These are phyloP conservation scores for Dufourea novaeangliae DNA, from an alignment of 1,140 invertebrate species.

Conservation along the genomic window DNA sequence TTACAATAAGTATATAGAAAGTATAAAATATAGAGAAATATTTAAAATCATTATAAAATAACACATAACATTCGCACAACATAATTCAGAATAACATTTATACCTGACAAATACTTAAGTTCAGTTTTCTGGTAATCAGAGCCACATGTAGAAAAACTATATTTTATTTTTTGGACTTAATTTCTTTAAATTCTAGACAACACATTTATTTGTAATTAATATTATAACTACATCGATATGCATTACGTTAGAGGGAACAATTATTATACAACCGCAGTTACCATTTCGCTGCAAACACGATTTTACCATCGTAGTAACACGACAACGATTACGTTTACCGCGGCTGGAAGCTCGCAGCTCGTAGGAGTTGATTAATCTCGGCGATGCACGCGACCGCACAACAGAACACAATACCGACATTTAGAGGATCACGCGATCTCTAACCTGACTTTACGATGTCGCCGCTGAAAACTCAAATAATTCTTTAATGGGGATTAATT, in stretches of 20 bases:
- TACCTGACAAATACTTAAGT: background rate
- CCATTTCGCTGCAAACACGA: constrained; percentile 10
- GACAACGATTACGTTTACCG: constrained; percentile 44
- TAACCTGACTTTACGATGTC: constrained; percentile 12
- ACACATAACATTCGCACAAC: no score
- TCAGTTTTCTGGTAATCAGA: background rate
- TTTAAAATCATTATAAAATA: no score
- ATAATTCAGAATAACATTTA: background rate
- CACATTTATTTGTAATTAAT: no score
- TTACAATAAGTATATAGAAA: no score
- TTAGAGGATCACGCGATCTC: constrained; percentile 28
- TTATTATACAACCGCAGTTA: constrained; percentile 22
- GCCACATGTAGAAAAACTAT: no score
- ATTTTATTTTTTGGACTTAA: no score
- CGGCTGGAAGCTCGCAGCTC: constrained; percentile 31
- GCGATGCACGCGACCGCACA: constrained; percentile 23
- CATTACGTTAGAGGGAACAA: background rate
- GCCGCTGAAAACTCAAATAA: background rate
- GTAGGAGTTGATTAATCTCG: constrained; percentile 44
- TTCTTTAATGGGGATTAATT: background rate
- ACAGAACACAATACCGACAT: constrained; percentile 32
- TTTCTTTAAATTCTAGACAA: no score
- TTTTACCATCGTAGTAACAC: constrained; percentile 15
- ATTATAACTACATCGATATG: no score
- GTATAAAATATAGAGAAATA: no score